These are phyloP conservation scores for Halesus radiatus DNA, from an alignment of 1,140 invertebrate genomes.

Conservation along the genomic window DNA sequence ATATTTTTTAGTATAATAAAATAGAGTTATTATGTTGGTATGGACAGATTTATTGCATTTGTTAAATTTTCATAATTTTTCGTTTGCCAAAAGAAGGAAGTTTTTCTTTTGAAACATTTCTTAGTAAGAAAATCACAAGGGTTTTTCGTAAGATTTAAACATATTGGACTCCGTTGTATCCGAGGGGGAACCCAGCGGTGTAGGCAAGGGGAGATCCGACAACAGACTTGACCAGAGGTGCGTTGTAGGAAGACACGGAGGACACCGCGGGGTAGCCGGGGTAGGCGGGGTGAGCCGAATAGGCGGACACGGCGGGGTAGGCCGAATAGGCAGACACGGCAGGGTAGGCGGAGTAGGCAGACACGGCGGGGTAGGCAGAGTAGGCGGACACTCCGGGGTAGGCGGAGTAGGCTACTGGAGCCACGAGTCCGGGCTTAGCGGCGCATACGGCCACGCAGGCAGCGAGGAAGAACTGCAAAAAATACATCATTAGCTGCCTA, in stretches of 20 bases:
- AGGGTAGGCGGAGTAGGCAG: conserved; percentile 47
- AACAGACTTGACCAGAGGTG: conserved; percentile 57
- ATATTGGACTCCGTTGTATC: background rate
- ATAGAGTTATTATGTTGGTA: too few species aligned
- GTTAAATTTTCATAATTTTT: background rate
- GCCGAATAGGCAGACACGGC: conserved; percentile 54
- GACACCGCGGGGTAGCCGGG: background rate
- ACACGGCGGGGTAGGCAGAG: conserved; percentile 28
- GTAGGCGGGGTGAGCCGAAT: conserved; percentile 59
- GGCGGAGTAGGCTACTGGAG: conserved; percentile 46
- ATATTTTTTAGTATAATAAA: too few species aligned
- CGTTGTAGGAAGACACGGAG: conserved; percentile 9
- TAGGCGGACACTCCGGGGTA: conserved; percentile 48
- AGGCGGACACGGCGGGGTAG: conserved; percentile 34
- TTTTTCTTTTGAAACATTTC: background rate
- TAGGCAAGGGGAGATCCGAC: conserved; percentile 43
- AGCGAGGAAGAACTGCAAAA: conserved; percentile 64
- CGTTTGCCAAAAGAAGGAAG: background rate
- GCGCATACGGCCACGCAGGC: conserved; percentile 69
- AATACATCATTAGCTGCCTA: conserved; percentile 10
- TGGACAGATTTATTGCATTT: background rate
- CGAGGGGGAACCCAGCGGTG: conserved; percentile 43
- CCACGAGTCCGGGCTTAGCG: conserved; percentile 64
- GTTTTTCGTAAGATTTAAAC: background rate
- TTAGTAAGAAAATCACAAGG: too few species aligned